A percentile compares a stretch with the other conserved stretches of the same genome.
These are phyloP conservation scores for Sardinella longiceps DNA, from an alignment of 2,797 vertebrate genomes.

Conservation along the genomic window DNA sequence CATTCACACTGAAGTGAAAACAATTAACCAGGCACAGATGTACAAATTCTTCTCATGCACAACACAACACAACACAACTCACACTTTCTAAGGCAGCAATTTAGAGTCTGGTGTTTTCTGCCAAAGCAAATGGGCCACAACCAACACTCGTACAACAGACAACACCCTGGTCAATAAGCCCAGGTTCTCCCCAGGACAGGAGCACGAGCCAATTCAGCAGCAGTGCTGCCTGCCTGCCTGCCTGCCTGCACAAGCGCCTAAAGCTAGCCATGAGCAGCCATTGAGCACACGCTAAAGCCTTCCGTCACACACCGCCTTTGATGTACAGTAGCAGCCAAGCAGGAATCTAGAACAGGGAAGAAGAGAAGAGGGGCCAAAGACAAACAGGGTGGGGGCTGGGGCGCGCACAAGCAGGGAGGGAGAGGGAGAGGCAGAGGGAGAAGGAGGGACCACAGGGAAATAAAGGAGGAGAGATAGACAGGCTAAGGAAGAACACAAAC, in stretches of 20 bases:
- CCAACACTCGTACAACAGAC: not conserved
- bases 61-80: no score
- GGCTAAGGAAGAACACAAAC: not conserved
- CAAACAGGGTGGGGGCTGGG: not conserved
- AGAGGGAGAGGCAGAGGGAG: not conserved
- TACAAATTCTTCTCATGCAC: no score
- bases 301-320: constrained; percentile 57
- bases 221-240: constrained; percentile 14
- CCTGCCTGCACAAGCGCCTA: constrained; percentile 25
- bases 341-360: constrained; percentile 39
- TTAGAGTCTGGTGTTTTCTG: not conserved
- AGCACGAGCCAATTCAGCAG: not conserved
- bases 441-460: not conserved
- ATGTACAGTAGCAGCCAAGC: constrained; percentile 46
- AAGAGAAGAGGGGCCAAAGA: constrained; percentile 33
- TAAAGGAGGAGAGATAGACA: not conserved
- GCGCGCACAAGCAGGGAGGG: not conserved
- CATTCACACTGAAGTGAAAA: no score
- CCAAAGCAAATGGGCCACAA: not conserved
- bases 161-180: no score
- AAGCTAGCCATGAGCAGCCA: not conserved
- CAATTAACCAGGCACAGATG: no score
- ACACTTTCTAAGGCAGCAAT: no score
- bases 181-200: no score
- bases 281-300: constrained; percentile 47